phyloP scores from a whole-genome alignment of 2,888 invertebrate species.

The Palloptera scutellata region DNA sequence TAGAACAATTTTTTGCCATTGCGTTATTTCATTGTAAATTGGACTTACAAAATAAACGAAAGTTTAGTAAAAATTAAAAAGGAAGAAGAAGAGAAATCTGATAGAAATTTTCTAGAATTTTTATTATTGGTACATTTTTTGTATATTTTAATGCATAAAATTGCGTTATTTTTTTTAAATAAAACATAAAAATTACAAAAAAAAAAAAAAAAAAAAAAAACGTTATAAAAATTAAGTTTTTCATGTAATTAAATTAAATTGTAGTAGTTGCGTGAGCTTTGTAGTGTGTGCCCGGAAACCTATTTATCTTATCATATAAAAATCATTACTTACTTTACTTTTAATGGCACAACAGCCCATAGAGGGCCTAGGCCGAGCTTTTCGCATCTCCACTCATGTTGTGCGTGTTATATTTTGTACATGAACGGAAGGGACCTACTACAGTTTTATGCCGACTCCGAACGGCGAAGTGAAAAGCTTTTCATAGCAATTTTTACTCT shows the following conservation, averaged over 20 bases:
- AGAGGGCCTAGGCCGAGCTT: too few species aligned
- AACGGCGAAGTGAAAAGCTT: too few species aligned
- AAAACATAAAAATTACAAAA: too few species aligned
- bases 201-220: neutral
- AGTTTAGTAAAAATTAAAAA: conserved; percentile 23
- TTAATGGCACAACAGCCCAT: too few species aligned
- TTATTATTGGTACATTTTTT: conserved; percentile 45
- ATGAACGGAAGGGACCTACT: too few species aligned
- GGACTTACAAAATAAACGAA: conserved; percentile 33
- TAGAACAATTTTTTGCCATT: conserved; percentile 61
- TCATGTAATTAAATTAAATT: neutral
- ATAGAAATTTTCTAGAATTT: conserved; percentile 60
- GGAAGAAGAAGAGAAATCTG: conserved; percentile 32
- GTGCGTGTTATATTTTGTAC: too few species aligned
- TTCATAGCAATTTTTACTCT: too few species aligned
- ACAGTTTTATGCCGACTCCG: too few species aligned
- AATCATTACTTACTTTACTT: too few species aligned
- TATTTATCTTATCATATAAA: too few species aligned
- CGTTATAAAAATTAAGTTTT: neutral
- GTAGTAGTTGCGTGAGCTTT: neutral
- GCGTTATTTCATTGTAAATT: conserved; percentile 48
- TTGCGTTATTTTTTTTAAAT: neutral
- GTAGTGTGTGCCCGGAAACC: neutral
- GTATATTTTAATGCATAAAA: neutral
- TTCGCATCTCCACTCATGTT: too few species aligned